Percentiles rank a stretch among this genome's conserved stretches.
Evolutionary conservation across 1,140 invertebrate species (phyloP).

Genomic region (Rhyzopertha dominica): DNA sequence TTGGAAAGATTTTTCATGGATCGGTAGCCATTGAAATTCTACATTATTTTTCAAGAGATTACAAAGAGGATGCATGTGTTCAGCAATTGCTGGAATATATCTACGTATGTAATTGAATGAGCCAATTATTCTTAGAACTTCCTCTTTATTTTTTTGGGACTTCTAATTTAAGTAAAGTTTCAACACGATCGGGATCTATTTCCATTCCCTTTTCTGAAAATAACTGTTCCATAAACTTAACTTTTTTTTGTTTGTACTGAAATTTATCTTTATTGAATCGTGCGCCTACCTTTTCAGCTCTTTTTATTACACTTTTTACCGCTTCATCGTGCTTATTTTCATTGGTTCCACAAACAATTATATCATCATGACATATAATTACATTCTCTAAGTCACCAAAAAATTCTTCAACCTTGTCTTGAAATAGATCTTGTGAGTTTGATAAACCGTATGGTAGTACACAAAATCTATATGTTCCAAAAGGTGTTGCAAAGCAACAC

Average conservation of each 20-base stretch:
- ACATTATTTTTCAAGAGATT: too few species aligned
- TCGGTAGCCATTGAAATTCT: too few species aligned
- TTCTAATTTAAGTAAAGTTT: conserved; percentile 3
- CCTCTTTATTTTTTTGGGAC: conserved; percentile 1
- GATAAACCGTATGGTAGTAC: conserved; percentile 9
- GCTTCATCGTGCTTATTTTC: conserved; percentile 29
- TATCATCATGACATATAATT: conserved; percentile 8
- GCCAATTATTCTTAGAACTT: conserved; percentile 11
- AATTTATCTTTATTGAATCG: conserved; percentile 45
- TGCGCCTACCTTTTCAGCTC: conserved; percentile 35
- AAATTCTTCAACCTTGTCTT: conserved; percentile 3
- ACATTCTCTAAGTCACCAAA: conserved; percentile 11
- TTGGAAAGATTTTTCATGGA: too few species aligned
- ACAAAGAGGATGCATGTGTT: too few species aligned
- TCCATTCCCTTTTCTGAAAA: conserved; percentile 4
- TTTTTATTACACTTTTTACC: conserved; percentile 38
- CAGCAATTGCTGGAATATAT: too few species aligned
- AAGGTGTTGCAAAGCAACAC: conserved; percentile 9
- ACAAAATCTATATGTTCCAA: conserved; percentile 8
- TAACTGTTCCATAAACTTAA: conserved; percentile 43
- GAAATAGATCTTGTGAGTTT: conserved; percentile 10
- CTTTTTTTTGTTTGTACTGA: conserved; percentile 32
- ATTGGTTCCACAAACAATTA: background rate
- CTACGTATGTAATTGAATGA: too few species aligned
- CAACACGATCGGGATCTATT: conserved; percentile 2